phyloP scores from a whole-genome alignment of 2,797 vertebrate genomes.

The Anabacerthia variegaticeps region DNA sequence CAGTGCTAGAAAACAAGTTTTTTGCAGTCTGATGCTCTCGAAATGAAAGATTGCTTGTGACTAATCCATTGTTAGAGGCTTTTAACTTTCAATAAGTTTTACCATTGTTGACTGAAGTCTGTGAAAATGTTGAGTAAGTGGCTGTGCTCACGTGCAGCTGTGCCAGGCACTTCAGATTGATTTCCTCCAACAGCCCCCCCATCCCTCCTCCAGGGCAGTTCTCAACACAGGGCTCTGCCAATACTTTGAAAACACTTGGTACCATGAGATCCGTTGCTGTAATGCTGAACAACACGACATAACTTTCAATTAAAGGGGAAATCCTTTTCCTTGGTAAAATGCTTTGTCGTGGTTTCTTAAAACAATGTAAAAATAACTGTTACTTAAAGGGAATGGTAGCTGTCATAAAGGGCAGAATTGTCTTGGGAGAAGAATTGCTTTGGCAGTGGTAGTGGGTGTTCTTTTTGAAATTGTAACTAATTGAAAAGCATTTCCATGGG shows the following conservation, averaged over 20 bases:
- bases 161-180: background rate
- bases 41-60: background rate
- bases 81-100: background rate
- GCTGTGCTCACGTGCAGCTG: background rate
- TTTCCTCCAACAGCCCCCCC: background rate
- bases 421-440: conserved; percentile 5
- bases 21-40: background rate
- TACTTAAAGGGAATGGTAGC: background rate
- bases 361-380: conserved; percentile 23
- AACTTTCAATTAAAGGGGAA: conserved; percentile 8
- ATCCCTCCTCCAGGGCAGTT: background rate
- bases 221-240: background rate
- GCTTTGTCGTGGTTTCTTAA: background rate
- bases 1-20: background rate
- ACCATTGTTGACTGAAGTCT: background rate
- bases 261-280: background rate
- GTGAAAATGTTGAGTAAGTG: background rate
- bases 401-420: conserved; percentile 16
- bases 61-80: background rate
- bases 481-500: conserved; percentile 19
- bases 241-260: background rate
- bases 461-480: background rate
- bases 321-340: conserved; percentile 37
- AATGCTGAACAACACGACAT: background rate
- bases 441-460: conserved; percentile 24